These are phyloP conservation scores for Parnassius orleans DNA, from an alignment of 2,888 invertebrate genomes.

Conservation along the genomic window DNA sequence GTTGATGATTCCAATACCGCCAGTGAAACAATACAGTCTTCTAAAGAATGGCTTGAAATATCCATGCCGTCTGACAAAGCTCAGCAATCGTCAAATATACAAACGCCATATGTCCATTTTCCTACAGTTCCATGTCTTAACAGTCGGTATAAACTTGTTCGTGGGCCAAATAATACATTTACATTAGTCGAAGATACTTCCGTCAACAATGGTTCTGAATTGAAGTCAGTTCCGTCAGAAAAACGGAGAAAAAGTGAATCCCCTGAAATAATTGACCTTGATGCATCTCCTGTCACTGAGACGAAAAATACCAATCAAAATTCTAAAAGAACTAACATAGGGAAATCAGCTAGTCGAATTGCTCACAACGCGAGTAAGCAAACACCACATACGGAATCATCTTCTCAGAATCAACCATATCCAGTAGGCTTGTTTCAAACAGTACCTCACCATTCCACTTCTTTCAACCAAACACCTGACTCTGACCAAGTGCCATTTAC, in stretches of 20 bases:
- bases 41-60: slow-evolving; percentile 23
- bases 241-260: slow-evolving; percentile 4
- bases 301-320: slow-evolving; percentile 9
- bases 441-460: slow-evolving; percentile 43
- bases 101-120: slow-evolving; percentile 46
- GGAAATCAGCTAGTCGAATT: not conserved
- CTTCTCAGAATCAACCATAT: slow-evolving; percentile 49
- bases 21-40: slow-evolving; percentile 31
- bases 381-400: slow-evolving; percentile 13
- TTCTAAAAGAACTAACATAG: not conserved
- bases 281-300: slow-evolving; percentile 6
- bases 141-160: slow-evolving; percentile 61
- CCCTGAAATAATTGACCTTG: not conserved
- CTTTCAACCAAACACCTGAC: slow-evolving; percentile 31
- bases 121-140: slow-evolving; percentile 53
- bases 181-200: slow-evolving; percentile 57
- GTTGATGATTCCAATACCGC: slow-evolving; percentile 26
- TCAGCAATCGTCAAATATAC: not conserved
- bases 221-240: not conserved
- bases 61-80: slow-evolving; percentile 17
- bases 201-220: slow-evolving; percentile 25
- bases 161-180: slow-evolving; percentile 69
- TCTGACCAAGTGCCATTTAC: slow-evolving; percentile 45
- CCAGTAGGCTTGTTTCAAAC: slow-evolving; percentile 71
- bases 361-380: slow-evolving; percentile 1